These are phyloP conservation scores for Mercenaria mercenaria DNA, from an alignment of 1,140 invertebrate genomes.

Conservation along the genomic window DNA sequence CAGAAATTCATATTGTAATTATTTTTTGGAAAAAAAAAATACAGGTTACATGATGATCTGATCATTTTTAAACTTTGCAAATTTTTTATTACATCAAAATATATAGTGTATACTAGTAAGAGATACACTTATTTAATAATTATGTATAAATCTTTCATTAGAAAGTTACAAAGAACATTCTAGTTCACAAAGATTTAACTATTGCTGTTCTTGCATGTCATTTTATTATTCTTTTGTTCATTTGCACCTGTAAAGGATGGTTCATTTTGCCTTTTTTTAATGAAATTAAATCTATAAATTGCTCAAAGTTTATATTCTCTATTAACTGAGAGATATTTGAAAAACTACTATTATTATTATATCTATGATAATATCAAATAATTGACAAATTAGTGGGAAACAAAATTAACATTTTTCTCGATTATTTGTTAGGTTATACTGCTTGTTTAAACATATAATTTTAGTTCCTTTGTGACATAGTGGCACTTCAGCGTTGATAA, in stretches of 20 bases:
- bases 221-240: too few relatives aligned
- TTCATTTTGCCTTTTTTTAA: not conserved
- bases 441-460: conserved; percentile 32
- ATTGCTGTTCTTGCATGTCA: too few relatives aligned
- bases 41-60: too few relatives aligned
- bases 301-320: not conserved
- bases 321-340: conserved; percentile 2
- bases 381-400: conserved; percentile 26
- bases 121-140: too few relatives aligned
- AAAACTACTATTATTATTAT: not conserved
- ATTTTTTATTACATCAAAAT: too few relatives aligned
- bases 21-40: too few relatives aligned
- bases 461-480: conserved; percentile 15
- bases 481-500: not conserved
- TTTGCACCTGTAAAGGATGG: not conserved
- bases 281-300: not conserved
- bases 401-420: conserved; percentile 33
- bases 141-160: too few relatives aligned
- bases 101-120: too few relatives aligned
- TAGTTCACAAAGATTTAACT: too few relatives aligned
- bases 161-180: too few relatives aligned
- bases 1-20: too few relatives aligned
- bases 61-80: too few relatives aligned
- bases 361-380: not conserved
- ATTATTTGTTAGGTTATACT: not conserved